Evolutionary conservation across 2,113 vertebrate species (phyloP).

Genomic region (Lethenteron reissneri): DNA sequence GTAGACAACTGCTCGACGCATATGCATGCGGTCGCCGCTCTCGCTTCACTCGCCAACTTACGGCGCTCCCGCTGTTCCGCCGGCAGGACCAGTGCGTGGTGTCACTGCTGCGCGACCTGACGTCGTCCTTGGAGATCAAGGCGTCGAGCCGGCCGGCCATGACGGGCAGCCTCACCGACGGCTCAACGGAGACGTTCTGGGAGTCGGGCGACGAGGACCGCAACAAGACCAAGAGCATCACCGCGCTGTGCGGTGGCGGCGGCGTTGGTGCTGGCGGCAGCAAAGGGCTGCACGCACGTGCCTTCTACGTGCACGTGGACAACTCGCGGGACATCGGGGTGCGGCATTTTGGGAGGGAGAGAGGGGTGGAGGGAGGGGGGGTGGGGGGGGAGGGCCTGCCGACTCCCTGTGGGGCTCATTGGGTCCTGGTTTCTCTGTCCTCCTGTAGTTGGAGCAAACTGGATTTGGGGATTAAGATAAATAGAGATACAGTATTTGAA

Average conservation of each 20-base stretch:
- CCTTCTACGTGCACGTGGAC: constrained; percentile 79
- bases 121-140: constrained; percentile 84
- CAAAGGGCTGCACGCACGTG: constrained; percentile 75
- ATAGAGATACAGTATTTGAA: too few species aligned
- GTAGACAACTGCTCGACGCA: too few species aligned
- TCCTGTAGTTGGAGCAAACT: too few species aligned
- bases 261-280: constrained; percentile 15
- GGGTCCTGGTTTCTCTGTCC: too few species aligned
- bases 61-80: neutral
- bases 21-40: too few species aligned
- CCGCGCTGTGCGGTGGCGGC: constrained; percentile 40
- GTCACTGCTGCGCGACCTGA: constrained; percentile 79
- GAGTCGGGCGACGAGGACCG: constrained; percentile 97
- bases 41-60: too few species aligned
- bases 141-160: constrained; percentile 92
- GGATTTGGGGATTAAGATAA: too few species aligned
- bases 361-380: too few species aligned
- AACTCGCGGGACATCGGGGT: constrained; percentile 96
- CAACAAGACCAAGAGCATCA: constrained; percentile 96
- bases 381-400: too few species aligned
- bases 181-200: constrained; percentile 97
- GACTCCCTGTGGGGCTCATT: too few species aligned
- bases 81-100: constrained; percentile 68
- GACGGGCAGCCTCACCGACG: constrained; percentile 93
- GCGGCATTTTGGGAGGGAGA: constrained; percentile 14